Percentiles rank a stretch among this genome's conserved stretches.
Conservation (phyloP, 2,888 invertebrate species). For the Lithophane socia region DNA sequence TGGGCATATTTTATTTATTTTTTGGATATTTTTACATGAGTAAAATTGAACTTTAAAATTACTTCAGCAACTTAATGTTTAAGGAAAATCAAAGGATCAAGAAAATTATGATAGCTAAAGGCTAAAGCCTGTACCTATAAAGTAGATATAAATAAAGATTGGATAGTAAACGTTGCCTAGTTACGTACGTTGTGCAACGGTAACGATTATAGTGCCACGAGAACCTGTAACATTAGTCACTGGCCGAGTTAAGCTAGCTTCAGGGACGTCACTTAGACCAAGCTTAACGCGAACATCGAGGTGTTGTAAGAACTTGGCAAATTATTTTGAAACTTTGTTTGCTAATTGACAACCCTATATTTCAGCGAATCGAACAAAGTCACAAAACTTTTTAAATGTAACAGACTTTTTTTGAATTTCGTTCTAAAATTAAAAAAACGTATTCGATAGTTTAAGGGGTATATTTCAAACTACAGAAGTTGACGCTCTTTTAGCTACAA, state of each 20-base stretch:
- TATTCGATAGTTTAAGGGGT: background rate
- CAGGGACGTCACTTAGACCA: conserved; percentile 38
- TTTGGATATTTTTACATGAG: background rate
- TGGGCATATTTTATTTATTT: background rate
- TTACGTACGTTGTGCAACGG: conserved; percentile 59
- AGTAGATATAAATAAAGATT: conserved; percentile 45
- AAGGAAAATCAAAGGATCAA: conserved; percentile 3
- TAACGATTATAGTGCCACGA: conserved; percentile 61
- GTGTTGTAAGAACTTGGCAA: conserved; percentile 6
- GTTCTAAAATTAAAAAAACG: background rate
- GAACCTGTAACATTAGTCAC: conserved; percentile 62
- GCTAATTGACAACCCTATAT: background rate
- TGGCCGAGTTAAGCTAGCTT: conserved; percentile 49
- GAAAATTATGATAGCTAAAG: background rate
- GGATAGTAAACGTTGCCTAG: conserved; percentile 52
- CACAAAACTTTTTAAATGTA: background rate
- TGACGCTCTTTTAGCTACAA: conserved; percentile 19
- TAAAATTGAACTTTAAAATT: background rate
- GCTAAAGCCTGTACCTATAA: conserved; percentile 4
- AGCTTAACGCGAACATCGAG: background rate
- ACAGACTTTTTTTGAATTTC: background rate
- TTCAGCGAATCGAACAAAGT: background rate
- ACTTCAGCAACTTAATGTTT: background rate
- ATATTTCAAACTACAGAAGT: conserved; percentile 5
- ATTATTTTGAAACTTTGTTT: conserved; percentile 2